Evolutionary conservation across 2,113 vertebrate genomes (phyloP), one percentile per base, ranked within the genome.

Genomic region (Gasterosteus nipponicus): DNA sequence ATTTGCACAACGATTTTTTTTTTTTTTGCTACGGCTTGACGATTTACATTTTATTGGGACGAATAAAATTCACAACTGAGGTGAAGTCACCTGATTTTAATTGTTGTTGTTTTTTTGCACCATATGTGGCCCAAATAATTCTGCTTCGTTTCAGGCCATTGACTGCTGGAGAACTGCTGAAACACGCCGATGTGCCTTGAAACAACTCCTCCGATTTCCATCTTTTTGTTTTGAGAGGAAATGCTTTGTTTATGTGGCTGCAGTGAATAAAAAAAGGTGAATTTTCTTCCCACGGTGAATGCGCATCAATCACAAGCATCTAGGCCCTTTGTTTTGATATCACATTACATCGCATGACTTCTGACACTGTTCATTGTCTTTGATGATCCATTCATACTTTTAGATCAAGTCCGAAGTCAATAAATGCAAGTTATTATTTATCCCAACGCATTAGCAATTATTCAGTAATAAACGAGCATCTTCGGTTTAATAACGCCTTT

Each of bases 381-480:
- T 57, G 7, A 62, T 72, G 26, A 5, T 1, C 26, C 47, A 46
- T 54, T 22, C 46, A 10, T 2, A n/a, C n/a, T 47, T 47, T 46
- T 35, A 53, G 41, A 78, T 39, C 8, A 14, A 2, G 8, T 22
- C 3, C n/a, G 1, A 58, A 22, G 12, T 18, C 14, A 56, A 54
- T 56, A 26, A 66, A 73, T 59, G 4, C 29, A 65, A 33, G 12
- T 7, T 16, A 15, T 4, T 19, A 46, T 41, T 10, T 6, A 7
- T 72, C 54, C 41, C 47, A 11, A 22, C 15, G 10, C 12, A 10
- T 47, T 33, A 8, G 8, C 44, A 16, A 51, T 68, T 64, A 53
- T n/a, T 5, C 44, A 14, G 39, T 12, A 66, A 69, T 80, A 58
- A 79, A 57, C 53, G 9, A 15, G 62, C 15, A 26, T 44, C 39